Conservation (phyloP, 2,113 vertebrate genomes). For the Austrofundulus limnaeus region DNA sequence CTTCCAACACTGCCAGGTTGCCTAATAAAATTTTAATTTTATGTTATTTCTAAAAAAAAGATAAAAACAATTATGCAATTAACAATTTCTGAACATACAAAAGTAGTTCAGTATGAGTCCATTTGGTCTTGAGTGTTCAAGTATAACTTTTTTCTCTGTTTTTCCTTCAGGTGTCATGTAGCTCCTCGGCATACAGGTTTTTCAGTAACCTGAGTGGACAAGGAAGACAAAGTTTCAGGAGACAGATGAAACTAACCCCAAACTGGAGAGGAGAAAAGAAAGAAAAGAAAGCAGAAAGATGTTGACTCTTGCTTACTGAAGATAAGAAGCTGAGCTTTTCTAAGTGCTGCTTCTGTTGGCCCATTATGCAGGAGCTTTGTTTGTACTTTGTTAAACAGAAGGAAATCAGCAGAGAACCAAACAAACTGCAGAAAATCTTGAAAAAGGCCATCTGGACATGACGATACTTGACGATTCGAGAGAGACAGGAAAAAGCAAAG, state of each 20-base stretch:
- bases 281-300: neutral
- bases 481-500: neutral
- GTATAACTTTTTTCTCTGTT: slow-evolving; percentile 6
- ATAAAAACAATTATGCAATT: no score
- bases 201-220: neutral
- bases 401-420: neutral
- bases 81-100: neutral
- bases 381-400: slow-evolving; percentile 3
- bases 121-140: no score
- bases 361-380: slow-evolving; percentile 33
- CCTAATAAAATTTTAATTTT: no score
- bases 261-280: neutral
- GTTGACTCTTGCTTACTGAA: neutral
- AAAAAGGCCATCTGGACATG: slow-evolving; percentile 46
- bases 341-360: neutral
- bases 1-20: no score
- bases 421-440: slow-evolving; percentile 1
- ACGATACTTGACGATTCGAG: neutral
- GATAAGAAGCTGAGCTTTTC: neutral
- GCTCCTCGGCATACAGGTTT: neutral
- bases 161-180: slow-evolving; percentile 16
- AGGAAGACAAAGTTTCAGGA: neutral
- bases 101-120: neutral
- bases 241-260: neutral
- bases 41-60: no score